These are phyloP conservation scores for Pseudococcus viburni DNA, from an alignment of 2,888 invertebrate genomes.

Conservation along the genomic window DNA sequence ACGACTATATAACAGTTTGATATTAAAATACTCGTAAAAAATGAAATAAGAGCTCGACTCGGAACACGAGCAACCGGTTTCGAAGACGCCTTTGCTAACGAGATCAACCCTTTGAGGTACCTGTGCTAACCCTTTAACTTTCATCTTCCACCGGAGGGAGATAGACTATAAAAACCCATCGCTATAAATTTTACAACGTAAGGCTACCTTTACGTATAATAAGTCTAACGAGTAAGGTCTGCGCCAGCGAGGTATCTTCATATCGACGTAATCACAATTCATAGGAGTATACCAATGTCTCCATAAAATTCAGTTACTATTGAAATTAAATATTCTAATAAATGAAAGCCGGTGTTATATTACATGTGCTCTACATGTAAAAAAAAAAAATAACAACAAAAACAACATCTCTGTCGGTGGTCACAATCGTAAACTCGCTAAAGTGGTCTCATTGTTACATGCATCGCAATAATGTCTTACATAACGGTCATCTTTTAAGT, in stretches of 20 bases:
- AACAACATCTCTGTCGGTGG: conserved; percentile 32
- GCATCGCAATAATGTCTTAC: conserved; percentile 27
- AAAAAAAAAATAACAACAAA: neutral
- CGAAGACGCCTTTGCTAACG: neutral
- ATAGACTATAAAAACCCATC: neutral
- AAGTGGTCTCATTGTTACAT: conserved; percentile 40
- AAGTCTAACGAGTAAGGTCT: neutral
- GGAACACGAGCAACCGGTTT: too few relatives aligned
- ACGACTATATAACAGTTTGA: neutral
- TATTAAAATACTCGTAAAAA: conserved; percentile 29
- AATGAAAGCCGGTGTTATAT: conserved; percentile 47
- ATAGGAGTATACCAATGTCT: neutral
- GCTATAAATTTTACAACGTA: neutral
- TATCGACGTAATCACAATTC: conserved; percentile 35
- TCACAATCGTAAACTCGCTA: conserved; percentile 47
- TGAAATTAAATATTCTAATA: conserved; percentile 30
- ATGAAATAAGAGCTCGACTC: too few relatives aligned
- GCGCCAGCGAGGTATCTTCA: neutral
- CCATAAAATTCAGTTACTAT: conserved; percentile 49
- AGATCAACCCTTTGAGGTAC: neutral
- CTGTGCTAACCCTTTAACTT: neutral
- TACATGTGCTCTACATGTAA: neutral
- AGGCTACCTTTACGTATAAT: neutral
- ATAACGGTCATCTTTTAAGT: conserved; percentile 3
- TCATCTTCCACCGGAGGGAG: neutral